Evolutionary conservation across 1,140 invertebrate species (phyloP).

Genomic region (Bombus pyrosoma): DNA sequence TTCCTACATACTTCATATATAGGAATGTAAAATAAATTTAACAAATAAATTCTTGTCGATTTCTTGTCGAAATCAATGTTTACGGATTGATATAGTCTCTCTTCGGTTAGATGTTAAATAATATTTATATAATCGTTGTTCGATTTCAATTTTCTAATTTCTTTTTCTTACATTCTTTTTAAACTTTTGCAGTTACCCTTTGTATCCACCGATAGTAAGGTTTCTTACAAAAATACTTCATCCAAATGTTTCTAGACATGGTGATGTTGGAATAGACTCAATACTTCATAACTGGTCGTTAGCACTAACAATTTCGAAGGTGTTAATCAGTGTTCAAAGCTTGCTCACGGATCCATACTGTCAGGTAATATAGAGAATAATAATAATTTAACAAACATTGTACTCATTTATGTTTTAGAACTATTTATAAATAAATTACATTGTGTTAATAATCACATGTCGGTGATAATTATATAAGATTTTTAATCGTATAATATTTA

Average conservation of each 20-base stretch:
- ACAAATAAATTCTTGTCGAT: too few species aligned
- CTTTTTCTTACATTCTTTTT: conserved; percentile 13
- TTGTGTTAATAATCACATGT: background rate
- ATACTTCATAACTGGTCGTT: conserved; percentile 98
- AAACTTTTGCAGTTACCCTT: conserved; percentile 89
- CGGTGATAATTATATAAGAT: background rate
- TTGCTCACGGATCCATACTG: conserved; percentile 96
- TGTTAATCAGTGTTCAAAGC: conserved; percentile 95
- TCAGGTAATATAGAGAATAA: conserved; percentile 81
- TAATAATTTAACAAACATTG: background rate
- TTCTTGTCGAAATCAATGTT: too few species aligned
- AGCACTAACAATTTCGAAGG: conserved; percentile 95
- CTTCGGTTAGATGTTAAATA: too few species aligned
- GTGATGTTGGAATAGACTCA: conserved; percentile 97
- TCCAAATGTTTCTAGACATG: conserved; percentile 97
- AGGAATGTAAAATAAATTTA: too few species aligned
- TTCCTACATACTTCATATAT: too few species aligned
- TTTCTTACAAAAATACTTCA: conserved; percentile 96
- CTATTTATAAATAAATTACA: conserved; percentile 17
- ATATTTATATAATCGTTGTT: too few species aligned
- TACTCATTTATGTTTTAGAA: background rate
- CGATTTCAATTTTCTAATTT: background rate
- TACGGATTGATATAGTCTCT: too few species aligned
- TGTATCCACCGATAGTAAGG: conserved; percentile 94
- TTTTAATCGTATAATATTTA: background rate